These are phyloP conservation scores for Engraulis encrasicolus DNA, from an alignment of 2,113 vertebrate genomes.

Conservation along the genomic window DNA sequence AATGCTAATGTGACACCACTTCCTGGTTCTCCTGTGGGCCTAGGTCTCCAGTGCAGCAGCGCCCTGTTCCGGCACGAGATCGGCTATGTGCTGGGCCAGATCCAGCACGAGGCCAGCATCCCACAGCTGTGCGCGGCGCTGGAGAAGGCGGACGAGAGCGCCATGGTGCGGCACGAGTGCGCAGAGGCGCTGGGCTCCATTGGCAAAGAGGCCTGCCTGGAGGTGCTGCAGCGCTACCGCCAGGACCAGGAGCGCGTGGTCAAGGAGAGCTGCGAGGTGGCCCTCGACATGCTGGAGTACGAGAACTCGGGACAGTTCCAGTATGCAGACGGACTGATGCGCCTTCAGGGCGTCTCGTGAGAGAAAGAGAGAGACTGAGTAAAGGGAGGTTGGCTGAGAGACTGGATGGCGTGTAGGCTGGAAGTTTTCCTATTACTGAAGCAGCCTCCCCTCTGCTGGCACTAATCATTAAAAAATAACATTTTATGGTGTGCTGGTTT, in stretches of 20 bases:
- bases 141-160: slow-evolving; percentile 71
- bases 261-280: slow-evolving; percentile 94
- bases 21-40: slow-evolving; percentile 3
- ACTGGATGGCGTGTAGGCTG: too few relatives aligned
- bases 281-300: slow-evolving; percentile 89
- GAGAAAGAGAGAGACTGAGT: too few relatives aligned
- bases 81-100: slow-evolving; percentile 92
- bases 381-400: too few relatives aligned
- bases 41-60: slow-evolving; percentile 84
- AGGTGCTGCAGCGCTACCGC: slow-evolving; percentile 72
- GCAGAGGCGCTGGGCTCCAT: slow-evolving; percentile 94
- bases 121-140: slow-evolving; percentile 77
- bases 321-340: slow-evolving; percentile 83
- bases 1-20: background rate
- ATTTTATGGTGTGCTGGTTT: background rate
- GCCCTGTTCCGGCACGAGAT: slow-evolving; percentile 94
- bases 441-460: background rate
- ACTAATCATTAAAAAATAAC: background rate
- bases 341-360: slow-evolving; percentile 57
- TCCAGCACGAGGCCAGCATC: slow-evolving; percentile 85
- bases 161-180: slow-evolving; percentile 96
- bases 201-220: slow-evolving; percentile 83
- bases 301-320: slow-evolving; percentile 84
- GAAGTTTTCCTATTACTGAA: background rate
- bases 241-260: slow-evolving; percentile 85